These are phyloP conservation scores for Sinodicranocentrus sp. DNA, from an alignment of 2,888 invertebrate genomes.

Conservation along the genomic window DNA sequence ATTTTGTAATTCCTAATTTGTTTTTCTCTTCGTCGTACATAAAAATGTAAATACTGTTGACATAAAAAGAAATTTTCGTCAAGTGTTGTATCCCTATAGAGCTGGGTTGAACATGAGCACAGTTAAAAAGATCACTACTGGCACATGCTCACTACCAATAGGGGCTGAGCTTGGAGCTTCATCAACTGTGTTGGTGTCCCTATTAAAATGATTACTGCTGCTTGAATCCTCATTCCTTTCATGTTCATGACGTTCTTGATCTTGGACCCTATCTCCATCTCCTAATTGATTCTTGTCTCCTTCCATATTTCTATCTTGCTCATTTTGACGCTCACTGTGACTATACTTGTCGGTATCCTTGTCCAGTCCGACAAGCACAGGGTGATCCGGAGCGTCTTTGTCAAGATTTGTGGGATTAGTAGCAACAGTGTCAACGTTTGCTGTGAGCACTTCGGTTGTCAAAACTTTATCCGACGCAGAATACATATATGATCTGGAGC, in stretches of 20 bases:
- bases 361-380: slow-evolving; percentile 26
- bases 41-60: slow-evolving; percentile 1
- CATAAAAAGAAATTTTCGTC: neutral
- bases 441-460: neutral
- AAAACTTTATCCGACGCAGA: slow-evolving; percentile 38
- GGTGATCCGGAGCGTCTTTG: slow-evolving; percentile 35
- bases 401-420: slow-evolving; percentile 54
- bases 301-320: neutral
- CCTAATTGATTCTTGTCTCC: neutral
- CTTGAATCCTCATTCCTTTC: neutral
- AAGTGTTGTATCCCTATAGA: neutral
- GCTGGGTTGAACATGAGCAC: slow-evolving; percentile 52
- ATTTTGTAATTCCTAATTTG: neutral
- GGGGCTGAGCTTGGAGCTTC: slow-evolving; percentile 15
- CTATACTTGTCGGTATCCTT: slow-evolving; percentile 29
- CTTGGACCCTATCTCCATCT: neutral
- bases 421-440: too few relatives aligned
- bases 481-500: slow-evolving; percentile 84
- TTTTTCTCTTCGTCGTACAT: neutral
- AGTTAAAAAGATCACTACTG: slow-evolving; percentile 41
- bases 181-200: neutral
- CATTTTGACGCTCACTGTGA: neutral
- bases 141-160: slow-evolving; percentile 34
- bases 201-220: neutral
- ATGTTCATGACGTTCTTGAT: slow-evolving; percentile 22